Percentiles rank a stretch among this genome's conserved stretches.
Evolutionary conservation across 2,797 vertebrate genomes (phyloP).

Genomic region (Bradypus variegatus): DNA sequence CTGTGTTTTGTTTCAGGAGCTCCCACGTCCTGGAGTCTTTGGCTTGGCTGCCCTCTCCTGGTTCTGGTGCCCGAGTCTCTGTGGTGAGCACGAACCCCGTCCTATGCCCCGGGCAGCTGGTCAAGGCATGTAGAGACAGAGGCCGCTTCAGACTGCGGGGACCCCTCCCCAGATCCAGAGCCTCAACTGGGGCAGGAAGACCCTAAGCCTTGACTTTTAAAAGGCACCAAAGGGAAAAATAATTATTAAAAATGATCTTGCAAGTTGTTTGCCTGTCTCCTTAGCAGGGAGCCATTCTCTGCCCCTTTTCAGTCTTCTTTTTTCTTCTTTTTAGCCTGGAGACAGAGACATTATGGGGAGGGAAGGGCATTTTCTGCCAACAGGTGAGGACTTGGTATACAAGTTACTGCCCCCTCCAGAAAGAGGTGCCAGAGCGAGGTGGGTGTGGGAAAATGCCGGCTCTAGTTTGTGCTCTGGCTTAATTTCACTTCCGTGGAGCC

Average conservation of each 20-base stretch:
- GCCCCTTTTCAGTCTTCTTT: not conserved
- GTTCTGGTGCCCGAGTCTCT: not conserved
- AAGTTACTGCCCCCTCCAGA: not conserved
- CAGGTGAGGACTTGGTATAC: not conserved
- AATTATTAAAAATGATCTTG: not conserved
- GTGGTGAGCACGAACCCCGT: not conserved
- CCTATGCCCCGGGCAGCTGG: not conserved
- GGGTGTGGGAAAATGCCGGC: not conserved
- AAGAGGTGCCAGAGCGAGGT: not conserved
- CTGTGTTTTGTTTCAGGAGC: slow-evolving; percentile 66
- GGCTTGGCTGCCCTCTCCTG: slow-evolving; percentile 55
- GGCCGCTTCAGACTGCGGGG: not conserved
- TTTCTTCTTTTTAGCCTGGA: not conserved
- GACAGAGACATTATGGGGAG: not conserved
- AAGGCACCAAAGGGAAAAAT: not conserved
- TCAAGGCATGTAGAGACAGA: not conserved
- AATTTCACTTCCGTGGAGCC: not conserved
- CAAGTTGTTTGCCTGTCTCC: not conserved
- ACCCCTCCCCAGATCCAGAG: not conserved
- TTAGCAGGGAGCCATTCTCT: not conserved
- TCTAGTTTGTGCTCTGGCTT: not conserved
- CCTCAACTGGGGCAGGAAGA: not conserved
- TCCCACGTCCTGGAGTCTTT: slow-evolving; percentile 17
- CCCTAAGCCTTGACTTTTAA: not conserved
- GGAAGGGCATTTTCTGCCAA: not conserved